Conservation (phyloP, 2,113 vertebrate species). For the Pelecanoides urinatrix region DNA sequence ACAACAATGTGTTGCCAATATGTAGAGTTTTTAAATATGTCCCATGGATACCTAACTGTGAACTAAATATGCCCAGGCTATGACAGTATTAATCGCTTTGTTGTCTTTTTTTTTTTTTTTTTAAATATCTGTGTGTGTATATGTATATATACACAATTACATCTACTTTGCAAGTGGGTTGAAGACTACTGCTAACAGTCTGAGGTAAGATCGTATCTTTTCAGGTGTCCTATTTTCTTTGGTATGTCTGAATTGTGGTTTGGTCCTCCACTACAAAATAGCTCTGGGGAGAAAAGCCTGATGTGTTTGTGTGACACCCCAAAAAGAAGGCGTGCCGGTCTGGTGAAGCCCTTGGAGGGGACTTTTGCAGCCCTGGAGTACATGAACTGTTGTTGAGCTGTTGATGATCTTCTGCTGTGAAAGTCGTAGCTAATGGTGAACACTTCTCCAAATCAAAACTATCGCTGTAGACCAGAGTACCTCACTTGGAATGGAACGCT, state of each 20-base stretch:
- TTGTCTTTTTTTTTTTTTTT: neutral
- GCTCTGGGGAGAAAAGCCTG: neutral
- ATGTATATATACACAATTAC: neutral
- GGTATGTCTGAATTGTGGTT: neutral
- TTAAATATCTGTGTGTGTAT: neutral
- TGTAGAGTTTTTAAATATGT: neutral
- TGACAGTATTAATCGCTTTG: neutral
- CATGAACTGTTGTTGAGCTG: neutral
- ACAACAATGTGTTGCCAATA: neutral
- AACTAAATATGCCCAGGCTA: neutral
- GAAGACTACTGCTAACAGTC: neutral
- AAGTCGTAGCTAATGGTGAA: neutral
- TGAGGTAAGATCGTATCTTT: neutral
- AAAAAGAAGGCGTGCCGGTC: accelerated
- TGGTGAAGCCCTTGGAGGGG: neutral
- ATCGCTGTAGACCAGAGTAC: neutral
- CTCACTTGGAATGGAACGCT: neutral
- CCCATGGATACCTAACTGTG: neutral
- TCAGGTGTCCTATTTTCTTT: neutral
- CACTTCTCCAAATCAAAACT: neutral
- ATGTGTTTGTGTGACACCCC: accelerated
- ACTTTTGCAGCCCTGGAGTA: neutral
- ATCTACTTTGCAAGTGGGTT: neutral
- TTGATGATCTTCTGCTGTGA: neutral
- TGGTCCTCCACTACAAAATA: neutral